A percentile compares a stretch with the other conserved stretches of the same genome.
Conservation (phyloP, 2,797 vertebrate species). For the Uromys caudimaculatus region DNA sequence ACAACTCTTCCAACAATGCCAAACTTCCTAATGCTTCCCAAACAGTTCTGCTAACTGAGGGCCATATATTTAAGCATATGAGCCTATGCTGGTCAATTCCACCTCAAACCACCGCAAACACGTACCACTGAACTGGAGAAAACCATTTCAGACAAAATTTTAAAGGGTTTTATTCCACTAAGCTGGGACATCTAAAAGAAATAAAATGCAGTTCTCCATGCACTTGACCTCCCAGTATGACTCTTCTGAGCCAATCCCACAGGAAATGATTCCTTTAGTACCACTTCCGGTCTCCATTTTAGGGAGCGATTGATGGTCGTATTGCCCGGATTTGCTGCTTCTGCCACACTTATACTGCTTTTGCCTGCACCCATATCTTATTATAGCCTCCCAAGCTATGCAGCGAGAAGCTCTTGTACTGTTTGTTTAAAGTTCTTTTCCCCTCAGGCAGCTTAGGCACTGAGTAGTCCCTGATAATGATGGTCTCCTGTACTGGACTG, state of each 20-base stretch:
- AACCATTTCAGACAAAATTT: neutral
- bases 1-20: neutral
- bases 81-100: neutral
- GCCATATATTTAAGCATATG: neutral
- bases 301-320: neutral
- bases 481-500: neutral
- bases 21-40: neutral
- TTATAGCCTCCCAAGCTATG: neutral
- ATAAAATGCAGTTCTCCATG: neutral
- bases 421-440: neutral
- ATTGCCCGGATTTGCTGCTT: neutral
- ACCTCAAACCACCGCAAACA: neutral
- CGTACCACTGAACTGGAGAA: neutral
- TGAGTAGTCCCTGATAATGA: neutral
- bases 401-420: neutral
- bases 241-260: neutral
- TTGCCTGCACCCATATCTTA: neutral
- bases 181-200: neutral
- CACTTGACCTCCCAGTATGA: neutral
- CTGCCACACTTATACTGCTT: neutral
- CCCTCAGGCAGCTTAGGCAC: neutral
- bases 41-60: neutral
- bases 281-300: neutral
- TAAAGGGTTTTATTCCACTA: neutral
- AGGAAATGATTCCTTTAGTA: neutral